Base-by-base conservation (phyloP, 2,888 invertebrate genomes). In the Lacanobia wlatinum region DNA sequence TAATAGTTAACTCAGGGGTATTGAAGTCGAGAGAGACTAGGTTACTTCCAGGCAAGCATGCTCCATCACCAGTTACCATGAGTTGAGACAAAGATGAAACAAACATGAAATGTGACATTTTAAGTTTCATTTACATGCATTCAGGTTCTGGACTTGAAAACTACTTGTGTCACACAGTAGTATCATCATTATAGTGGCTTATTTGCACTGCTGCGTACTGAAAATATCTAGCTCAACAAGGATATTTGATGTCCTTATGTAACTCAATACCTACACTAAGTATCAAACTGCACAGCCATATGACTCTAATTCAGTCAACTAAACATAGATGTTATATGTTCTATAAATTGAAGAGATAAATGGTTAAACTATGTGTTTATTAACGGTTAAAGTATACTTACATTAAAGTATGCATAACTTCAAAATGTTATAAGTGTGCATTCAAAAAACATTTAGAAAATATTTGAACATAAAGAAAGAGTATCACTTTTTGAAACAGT, bases 161-260 rank as follows among this genome's bases (percentile, higher is more conserved):
- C 18, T 48, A 48, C 1, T 48, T 34, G 4, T 55, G n/a, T 21
- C 2, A 40, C 1, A 34, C 14, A 12, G 0, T 48, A 3, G 18
- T 38, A 6, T 43, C 16, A 34, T 18, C 0, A 18, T 2, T 12
- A 72, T 10, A 50, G 23, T 9, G 4, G 4, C 16, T n/a, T n/a
- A 10, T 14, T 50, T 16, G 1, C 12, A 28, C 21, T n/a, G 18
- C n/a, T 53, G n/a, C 3, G 34, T 56, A 68, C 60, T 48, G 50
- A 34, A 79, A 52, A 50, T 21, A 48, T 61, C 43, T 34, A 38
- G 48, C 23, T 50, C 40, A 34, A 21, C 34, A 23, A 75, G 65
- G 58, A 81, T 58, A 58, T 61, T 67, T 21, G 43, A 60, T 68
- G 23, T 1, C 28, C 53, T 58, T 76, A 76, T 68, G 77, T 71